Conservation (phyloP, 2,888 invertebrate species). For the Rhaphigaster nebulosa region DNA sequence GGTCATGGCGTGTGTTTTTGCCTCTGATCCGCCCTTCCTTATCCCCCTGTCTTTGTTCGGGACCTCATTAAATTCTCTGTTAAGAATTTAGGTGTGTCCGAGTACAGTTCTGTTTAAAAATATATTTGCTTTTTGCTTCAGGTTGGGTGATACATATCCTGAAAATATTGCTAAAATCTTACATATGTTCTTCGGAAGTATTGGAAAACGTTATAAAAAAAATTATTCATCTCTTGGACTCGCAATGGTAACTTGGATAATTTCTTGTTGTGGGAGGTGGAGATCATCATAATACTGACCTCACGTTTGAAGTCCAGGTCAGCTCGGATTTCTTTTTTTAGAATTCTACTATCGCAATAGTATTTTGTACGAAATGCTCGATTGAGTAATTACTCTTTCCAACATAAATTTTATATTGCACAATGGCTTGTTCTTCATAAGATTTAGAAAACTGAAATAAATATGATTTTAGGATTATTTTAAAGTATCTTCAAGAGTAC, state of each 20-base stretch:
- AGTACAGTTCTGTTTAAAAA: not conserved
- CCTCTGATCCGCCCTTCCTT: not conserved
- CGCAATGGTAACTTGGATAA: not conserved
- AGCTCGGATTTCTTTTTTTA: not conserved
- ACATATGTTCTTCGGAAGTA: not conserved
- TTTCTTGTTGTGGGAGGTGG: not conserved
- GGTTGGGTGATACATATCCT: not conserved
- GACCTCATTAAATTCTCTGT: not conserved
- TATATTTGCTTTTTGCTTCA: not conserved
- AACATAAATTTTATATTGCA: not conserved
- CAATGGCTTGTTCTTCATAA: not conserved
- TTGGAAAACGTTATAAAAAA: not conserved
- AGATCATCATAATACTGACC: not conserved
- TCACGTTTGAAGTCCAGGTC: not conserved
- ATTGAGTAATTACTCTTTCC: not conserved
- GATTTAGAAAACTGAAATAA: too few relatives aligned
- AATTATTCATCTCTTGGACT: not conserved
- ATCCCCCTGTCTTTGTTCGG: not conserved
- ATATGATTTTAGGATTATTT: too few relatives aligned
- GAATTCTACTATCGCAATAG: not conserved
- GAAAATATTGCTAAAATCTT: not conserved
- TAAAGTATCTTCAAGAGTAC: too few relatives aligned
- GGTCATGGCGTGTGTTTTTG: slow-evolving; percentile 18
- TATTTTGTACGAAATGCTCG: not conserved
- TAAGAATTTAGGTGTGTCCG: not conserved